These are phyloP conservation scores for Oceanodroma tethys DNA, from an alignment of 2,113 vertebrate genomes.

Conservation along the genomic window DNA sequence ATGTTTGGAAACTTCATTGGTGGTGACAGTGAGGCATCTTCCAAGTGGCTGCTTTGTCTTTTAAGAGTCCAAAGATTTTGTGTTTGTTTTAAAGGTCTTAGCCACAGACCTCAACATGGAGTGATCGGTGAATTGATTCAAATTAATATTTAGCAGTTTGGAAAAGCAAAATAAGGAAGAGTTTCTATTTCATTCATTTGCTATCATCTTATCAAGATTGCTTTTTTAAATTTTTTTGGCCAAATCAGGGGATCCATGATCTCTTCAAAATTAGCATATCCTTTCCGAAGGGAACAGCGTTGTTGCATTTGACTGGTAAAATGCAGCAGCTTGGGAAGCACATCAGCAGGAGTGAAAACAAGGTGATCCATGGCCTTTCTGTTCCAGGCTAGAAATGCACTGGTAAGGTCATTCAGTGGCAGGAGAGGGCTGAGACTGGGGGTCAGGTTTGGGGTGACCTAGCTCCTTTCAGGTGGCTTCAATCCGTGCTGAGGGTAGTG, in stretches of 20 bases:
- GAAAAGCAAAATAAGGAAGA: not conserved
- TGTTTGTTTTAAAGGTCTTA: not conserved
- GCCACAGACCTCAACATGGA: not conserved
- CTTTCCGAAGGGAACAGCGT: fast-evolving
- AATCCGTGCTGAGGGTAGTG: not conserved
- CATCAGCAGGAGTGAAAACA: not conserved
- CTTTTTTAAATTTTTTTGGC: not conserved
- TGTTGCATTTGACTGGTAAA: not conserved
- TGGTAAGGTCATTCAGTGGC: not conserved
- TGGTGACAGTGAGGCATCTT: not conserved
- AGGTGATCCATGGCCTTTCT: not conserved
- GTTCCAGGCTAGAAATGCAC: not conserved
- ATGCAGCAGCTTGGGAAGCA: not conserved
- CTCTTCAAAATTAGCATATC: not conserved
- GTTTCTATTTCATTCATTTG: not conserved
- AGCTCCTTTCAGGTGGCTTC: not conserved
- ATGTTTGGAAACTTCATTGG: not conserved
- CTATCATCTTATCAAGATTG: not conserved
- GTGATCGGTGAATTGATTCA: not conserved
- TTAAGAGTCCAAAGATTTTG: not conserved
- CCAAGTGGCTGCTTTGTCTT: not conserved
- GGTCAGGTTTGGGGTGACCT: not conserved
- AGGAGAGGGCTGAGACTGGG: not conserved
- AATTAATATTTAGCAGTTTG: not conserved
- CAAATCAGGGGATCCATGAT: fast-evolving